Evolutionary conservation across 2,797 vertebrate species (phyloP).

Genomic region (Melanotaenia nigrans): DNA sequence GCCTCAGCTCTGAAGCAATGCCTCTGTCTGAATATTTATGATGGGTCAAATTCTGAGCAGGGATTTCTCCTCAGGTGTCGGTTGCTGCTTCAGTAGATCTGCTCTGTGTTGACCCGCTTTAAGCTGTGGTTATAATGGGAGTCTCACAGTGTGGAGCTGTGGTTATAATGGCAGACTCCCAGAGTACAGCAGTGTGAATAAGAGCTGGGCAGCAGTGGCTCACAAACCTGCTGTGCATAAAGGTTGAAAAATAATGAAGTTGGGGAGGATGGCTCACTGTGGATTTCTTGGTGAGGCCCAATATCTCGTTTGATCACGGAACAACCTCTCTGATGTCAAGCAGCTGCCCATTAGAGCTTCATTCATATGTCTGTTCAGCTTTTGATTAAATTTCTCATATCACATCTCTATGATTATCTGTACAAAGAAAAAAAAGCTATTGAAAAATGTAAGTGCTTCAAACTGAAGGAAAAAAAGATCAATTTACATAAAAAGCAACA

Average conservation of each 20-base stretch:
- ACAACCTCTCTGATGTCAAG: conserved; percentile 44
- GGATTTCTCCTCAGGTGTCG: conserved; percentile 30
- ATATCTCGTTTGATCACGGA: conserved; percentile 23
- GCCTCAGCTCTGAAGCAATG: neutral
- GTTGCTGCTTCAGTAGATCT: conserved; percentile 41
- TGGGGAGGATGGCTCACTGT: conserved; percentile 40
- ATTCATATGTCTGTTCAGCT: conserved; percentile 21
- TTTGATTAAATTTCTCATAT: conserved; percentile 53
- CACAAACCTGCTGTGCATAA: conserved; percentile 34
- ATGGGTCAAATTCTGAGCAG: neutral
- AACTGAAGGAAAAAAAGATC: neutral
- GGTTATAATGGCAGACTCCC: conserved; percentile 40
- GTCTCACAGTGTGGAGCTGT: conserved; percentile 45
- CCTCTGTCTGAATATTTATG: conserved; percentile 18
- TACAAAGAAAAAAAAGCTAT: neutral
- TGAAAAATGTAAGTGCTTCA: conserved; percentile 4
- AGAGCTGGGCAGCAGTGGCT: conserved; percentile 27
- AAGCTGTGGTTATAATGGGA: conserved; percentile 47
- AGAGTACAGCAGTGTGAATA: conserved; percentile 38
- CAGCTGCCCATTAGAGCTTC: conserved; percentile 45
- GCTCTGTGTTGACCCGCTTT: conserved; percentile 47
- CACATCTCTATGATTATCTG: neutral
- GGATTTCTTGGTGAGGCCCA: conserved; percentile 31
- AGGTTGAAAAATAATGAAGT: conserved; percentile 57
- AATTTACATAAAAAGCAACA: neutral